These are phyloP conservation scores for Intellagama lesueurii DNA, from an alignment of 2,797 vertebrate genomes.

Conservation along the genomic window DNA sequence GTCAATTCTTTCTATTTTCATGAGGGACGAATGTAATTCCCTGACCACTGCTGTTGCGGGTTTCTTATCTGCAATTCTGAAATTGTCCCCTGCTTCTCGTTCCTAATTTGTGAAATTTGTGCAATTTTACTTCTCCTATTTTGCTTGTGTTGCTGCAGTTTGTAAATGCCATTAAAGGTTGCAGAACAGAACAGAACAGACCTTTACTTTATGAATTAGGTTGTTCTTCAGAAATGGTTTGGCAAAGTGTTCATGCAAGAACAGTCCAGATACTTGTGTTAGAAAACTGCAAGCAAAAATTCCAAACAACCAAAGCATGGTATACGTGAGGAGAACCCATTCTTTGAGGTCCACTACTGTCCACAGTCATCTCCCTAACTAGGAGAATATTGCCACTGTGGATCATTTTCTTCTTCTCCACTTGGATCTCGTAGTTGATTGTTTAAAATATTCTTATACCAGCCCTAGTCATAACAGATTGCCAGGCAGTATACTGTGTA, in stretches of 20 bases:
- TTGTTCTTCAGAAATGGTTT: background rate
- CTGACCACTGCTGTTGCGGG: no score
- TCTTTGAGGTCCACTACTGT: background rate
- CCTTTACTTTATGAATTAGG: background rate
- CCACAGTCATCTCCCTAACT: background rate
- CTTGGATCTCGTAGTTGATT: background rate
- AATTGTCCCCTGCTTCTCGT: no score
- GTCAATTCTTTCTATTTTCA: no score
- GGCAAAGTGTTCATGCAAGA: no score
- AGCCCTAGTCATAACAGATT: background rate
- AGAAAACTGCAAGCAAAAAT: background rate
- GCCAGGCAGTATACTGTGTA: background rate
- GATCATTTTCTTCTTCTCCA: background rate
- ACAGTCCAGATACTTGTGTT: no score
- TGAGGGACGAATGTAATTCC: no score
- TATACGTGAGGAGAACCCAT: background rate
- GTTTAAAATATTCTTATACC: slow-evolving; percentile 1
- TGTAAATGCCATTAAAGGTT: no score
- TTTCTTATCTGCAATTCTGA: no score
- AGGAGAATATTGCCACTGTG: background rate
- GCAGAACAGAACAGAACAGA: no score
- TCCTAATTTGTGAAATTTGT: no score
- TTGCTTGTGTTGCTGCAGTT: no score
- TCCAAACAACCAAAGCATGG: background rate
- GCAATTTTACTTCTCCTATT: no score